Evolutionary conservation across 1,140 invertebrate species (phyloP).

Genomic region (Drosophila subpulchrella): DNA sequence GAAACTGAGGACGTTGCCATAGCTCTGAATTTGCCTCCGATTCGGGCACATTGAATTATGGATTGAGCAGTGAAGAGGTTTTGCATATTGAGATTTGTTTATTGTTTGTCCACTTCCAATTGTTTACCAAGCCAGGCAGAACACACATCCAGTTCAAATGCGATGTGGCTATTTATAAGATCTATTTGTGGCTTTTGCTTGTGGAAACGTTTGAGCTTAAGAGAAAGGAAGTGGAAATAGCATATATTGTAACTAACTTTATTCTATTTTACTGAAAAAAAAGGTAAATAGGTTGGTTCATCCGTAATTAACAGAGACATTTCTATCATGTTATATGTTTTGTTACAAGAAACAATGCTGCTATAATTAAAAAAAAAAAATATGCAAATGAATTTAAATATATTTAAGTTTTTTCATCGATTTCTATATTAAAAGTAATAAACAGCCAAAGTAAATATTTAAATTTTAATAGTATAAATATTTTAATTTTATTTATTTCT

Average conservation of each 20-base stretch:
- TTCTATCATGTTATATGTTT: too few relatives aligned
- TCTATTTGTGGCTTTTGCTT: constrained; percentile 11
- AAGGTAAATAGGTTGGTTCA: background rate
- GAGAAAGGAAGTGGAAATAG: background rate
- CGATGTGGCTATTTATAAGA: constrained; percentile 24
- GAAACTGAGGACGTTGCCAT: constrained; percentile 47
- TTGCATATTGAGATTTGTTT: constrained; percentile 10
- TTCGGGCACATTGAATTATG: constrained; percentile 15
- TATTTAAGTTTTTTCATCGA: too few relatives aligned
- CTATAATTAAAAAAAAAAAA: too few relatives aligned
- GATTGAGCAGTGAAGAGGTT: constrained; percentile 17
- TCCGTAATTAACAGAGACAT: too few relatives aligned
- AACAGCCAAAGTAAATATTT: too few relatives aligned
- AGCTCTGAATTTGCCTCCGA: constrained; percentile 8
- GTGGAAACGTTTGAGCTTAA: background rate
- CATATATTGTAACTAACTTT: too few relatives aligned
- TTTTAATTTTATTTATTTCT: too few relatives aligned
- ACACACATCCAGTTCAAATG: constrained; percentile 5
- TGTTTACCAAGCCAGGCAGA: constrained; percentile 19
- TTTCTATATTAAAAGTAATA: too few relatives aligned
- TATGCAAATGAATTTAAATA: too few relatives aligned
- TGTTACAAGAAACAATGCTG: too few relatives aligned
- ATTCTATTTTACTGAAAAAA: too few relatives aligned
- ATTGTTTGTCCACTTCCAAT: constrained; percentile 31
- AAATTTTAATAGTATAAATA: too few relatives aligned